phyloP scores from a whole-genome alignment of 2,113 vertebrate species.

The Neolamprologus devosi region DNA sequence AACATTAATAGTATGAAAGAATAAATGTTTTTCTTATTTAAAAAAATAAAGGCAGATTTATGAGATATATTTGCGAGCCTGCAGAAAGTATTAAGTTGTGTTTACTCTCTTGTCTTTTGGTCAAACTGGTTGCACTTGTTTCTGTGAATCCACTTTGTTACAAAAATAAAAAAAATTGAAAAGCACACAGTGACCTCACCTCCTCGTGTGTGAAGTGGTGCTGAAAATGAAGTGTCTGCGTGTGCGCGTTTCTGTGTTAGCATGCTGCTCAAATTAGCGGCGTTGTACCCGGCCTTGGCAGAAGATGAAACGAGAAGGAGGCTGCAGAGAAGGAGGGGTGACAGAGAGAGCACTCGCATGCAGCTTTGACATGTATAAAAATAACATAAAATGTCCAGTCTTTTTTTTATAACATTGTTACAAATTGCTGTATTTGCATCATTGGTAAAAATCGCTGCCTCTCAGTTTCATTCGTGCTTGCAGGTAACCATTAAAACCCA shows the following conservation, averaged over 20 bases:
- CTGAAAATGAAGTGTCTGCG: background rate
- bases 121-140: background rate
- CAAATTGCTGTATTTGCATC: background rate
- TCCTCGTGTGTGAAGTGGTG: background rate
- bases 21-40: background rate
- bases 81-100: background rate
- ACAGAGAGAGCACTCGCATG: background rate
- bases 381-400: background rate
- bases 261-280: constrained; percentile 23
- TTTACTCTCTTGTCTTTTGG: background rate
- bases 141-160: background rate
- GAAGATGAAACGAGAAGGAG: background rate
- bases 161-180: background rate
- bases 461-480: background rate
- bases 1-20: background rate
- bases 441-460: background rate
- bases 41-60: background rate
- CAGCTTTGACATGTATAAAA: background rate
- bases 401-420: background rate
- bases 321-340: background rate
- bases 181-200: background rate
- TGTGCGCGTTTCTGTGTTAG: background rate
- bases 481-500: background rate
- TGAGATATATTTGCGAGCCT: background rate
- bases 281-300: constrained; percentile 1